Conservation (phyloP, 2,113 vertebrate genomes). For the Neofelis nebulosa region DNA sequence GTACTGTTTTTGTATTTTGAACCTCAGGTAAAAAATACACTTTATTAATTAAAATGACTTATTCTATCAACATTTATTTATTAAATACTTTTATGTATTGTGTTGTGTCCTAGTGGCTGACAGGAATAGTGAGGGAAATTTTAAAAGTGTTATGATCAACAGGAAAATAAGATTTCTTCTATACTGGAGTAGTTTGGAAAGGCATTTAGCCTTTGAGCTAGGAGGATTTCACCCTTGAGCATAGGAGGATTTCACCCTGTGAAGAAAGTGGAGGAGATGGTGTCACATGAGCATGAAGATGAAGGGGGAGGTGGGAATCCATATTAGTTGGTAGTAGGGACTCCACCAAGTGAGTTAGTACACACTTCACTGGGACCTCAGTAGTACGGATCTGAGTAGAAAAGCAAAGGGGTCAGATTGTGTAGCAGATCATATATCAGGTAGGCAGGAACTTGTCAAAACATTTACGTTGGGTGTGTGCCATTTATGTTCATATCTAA, state of each 20-base stretch:
- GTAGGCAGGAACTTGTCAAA: background rate
- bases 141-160: background rate
- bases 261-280: background rate
- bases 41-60: background rate
- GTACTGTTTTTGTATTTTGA: background rate
- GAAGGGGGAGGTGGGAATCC: background rate
- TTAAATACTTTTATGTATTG: background rate
- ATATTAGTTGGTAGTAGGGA: too few relatives aligned
- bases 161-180: background rate
- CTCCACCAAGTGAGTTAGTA: background rate
- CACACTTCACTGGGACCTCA: background rate
- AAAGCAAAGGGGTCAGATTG: background rate
- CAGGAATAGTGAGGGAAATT: background rate
- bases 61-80: background rate
- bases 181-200: background rate
- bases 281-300: background rate
- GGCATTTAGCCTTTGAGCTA: background rate
- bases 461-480: background rate
- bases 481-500: background rate
- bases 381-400: background rate
- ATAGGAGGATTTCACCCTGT: background rate
- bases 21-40: background rate
- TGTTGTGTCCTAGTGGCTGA: background rate
- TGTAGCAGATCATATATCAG: accelerated
- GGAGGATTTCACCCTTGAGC: background rate